Conservation (phyloP, 2,888 invertebrate genomes). For the Eucriotettix oculatus region DNA sequence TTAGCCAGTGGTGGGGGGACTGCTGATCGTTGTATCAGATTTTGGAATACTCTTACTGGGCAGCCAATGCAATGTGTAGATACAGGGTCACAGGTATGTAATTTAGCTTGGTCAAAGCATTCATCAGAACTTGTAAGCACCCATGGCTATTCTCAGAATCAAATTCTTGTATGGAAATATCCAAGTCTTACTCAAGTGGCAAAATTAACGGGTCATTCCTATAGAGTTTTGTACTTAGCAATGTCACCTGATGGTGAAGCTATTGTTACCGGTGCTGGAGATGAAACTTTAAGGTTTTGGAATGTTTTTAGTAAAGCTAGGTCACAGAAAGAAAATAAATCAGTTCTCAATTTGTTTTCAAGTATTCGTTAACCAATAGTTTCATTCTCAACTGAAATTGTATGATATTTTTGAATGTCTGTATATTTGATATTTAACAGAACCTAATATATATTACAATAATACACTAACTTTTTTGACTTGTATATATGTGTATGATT, state of each 20-base stretch:
- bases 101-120: slow-evolving; percentile 97
- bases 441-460: too few relatives aligned
- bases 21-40: slow-evolving; percentile 88
- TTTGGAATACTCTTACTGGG: slow-evolving; percentile 96
- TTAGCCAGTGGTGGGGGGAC: slow-evolving; percentile 98
- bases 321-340: slow-evolving; percentile 49
- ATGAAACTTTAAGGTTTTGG: slow-evolving; percentile 96
- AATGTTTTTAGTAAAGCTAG: slow-evolving; percentile 97
- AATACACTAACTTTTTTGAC: too few relatives aligned
- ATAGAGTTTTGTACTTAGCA: slow-evolving; percentile 87
- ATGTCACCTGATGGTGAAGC: slow-evolving; percentile 97
- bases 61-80: slow-evolving; percentile 98
- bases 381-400: too few relatives aligned
- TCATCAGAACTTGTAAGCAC: slow-evolving; percentile 94
- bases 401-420: too few relatives aligned
- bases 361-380: too few relatives aligned
- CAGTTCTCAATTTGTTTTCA: too few relatives aligned
- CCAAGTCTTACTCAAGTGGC: slow-evolving; percentile 93
- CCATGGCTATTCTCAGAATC: slow-evolving; percentile 97
- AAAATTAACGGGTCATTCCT: slow-evolving; percentile 91
- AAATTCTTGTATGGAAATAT: slow-evolving; percentile 98
- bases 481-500: too few relatives aligned
- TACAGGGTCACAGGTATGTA: slow-evolving; percentile 95
- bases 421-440: too few relatives aligned
- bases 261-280: slow-evolving; percentile 96